Conservation (phyloP, 2,888 invertebrate genomes). For the Andricus quercusramuli region DNA sequence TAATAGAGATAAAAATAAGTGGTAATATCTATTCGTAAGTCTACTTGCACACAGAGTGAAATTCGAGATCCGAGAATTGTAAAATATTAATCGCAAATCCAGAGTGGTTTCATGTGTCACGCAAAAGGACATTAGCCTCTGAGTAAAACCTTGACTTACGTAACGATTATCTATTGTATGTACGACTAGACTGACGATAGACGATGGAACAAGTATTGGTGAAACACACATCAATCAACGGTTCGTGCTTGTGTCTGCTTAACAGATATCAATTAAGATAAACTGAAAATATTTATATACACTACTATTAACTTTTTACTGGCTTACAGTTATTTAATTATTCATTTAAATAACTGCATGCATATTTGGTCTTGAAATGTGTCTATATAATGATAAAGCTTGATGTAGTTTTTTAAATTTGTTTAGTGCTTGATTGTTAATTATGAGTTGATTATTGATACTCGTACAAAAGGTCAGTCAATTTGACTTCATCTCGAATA, state of each 20-base stretch:
- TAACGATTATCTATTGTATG: slow-evolving; percentile 61
- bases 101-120: slow-evolving; percentile 10
- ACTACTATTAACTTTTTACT: too few relatives aligned
- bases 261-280: slow-evolving; percentile 33
- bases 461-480: too few relatives aligned
- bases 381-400: too few relatives aligned
- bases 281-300: background rate
- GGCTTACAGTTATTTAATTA: too few relatives aligned
- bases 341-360: too few relatives aligned
- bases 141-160: slow-evolving; percentile 54
- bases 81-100: slow-evolving; percentile 32
- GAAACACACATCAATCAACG: slow-evolving; percentile 12
- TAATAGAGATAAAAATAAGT: background rate
- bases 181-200: slow-evolving; percentile 65
- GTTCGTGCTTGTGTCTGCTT: slow-evolving; percentile 47
- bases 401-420: too few relatives aligned
- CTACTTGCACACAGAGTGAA: background rate
- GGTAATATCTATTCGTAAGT: background rate
- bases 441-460: too few relatives aligned
- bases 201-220: slow-evolving; percentile 46
- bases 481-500: too few relatives aligned
- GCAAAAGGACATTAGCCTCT: slow-evolving; percentile 62
- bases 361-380: too few relatives aligned
- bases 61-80: background rate
- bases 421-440: too few relatives aligned